Base-by-base conservation (phyloP, 2,113 vertebrate genomes). In the Mystacornis crossleyi region DNA sequence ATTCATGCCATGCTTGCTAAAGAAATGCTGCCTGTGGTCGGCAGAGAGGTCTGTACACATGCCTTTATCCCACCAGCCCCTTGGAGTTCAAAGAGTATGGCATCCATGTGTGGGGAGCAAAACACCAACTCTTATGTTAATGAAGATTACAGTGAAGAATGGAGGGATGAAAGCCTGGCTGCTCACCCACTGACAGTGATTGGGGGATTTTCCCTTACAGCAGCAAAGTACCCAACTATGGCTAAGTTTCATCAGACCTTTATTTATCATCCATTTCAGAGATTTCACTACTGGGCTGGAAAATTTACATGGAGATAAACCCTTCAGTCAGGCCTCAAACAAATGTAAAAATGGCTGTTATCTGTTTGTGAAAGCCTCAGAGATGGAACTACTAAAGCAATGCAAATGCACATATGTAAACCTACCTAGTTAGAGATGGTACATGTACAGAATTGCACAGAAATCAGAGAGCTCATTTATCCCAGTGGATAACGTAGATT, bases 101-200 rank as follows among this genome's bases (percentile, higher is more conserved):
- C 91, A 95, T 53, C 95, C 70, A 66, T 64, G 77, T 85, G 73
- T 29, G 36, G 47, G 75, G 82, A 92, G 82, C 71, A 83, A 91
- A 83, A 75, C 85, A 90, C 36, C 75, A 62, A 14, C 73, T 94
- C 91, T 93, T 83, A 94, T 92, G 86, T 54, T 92, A 97, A 97
- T 96, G 80, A 74, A 94, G 95, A 97, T 94, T 95, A 95, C 78
- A 53, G 55, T 78, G 80, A 84, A 93, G 95, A 97, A 96, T 87
- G 77, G n/a, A 90, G 31, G 58, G 65, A 81, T 83, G 72, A 75
- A 94, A 92, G 71, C 71, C 57, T 1, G 0, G 10, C 80, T 55
- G 57, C 72, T 95, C 61, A 66, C 34, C 38, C 88, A 72, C 54
- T 71, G 89, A 89, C 87, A 97, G 81, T 4, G 0, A 75, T 42